Evolutionary conservation across 2,888 invertebrate species (phyloP).

Genomic region (Prenolepis imparis): DNA sequence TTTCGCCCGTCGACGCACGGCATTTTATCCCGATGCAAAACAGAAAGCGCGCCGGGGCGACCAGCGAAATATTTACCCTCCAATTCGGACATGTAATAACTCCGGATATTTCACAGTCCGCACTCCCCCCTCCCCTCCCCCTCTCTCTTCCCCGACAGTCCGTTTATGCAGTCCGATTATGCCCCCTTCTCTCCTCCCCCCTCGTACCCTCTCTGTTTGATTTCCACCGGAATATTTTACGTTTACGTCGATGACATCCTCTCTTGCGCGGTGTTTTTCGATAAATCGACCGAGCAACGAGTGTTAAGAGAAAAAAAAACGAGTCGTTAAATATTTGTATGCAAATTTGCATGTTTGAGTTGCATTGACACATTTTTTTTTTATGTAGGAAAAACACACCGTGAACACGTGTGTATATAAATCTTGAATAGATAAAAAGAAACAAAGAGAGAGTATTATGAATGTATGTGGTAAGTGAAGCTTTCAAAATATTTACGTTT

Average conservation of each 20-base stretch:
- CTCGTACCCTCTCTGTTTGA: slow-evolving; percentile 40
- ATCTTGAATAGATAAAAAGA: background rate
- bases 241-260: slow-evolving; percentile 24
- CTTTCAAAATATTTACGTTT: slow-evolving; percentile 25
- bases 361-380: background rate
- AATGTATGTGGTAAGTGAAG: background rate
- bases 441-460: background rate
- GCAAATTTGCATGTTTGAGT: background rate
- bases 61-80: slow-evolving; percentile 51
- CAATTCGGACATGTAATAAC: slow-evolving; percentile 58
- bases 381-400: background rate
- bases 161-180: slow-evolving; percentile 43
- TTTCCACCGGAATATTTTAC: slow-evolving; percentile 51
- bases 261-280: slow-evolving; percentile 24
- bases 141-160: slow-evolving; percentile 18
- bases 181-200: background rate
- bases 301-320: slow-evolving; percentile 36
- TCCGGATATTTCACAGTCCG: slow-evolving; percentile 48
- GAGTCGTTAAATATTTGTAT: background rate
- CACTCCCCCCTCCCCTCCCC: too few species aligned
- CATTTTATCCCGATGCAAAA: slow-evolving; percentile 53
- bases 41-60: slow-evolving; percentile 11
- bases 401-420: background rate
- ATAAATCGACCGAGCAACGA: slow-evolving; percentile 38
- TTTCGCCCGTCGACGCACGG: slow-evolving; percentile 40